These are phyloP conservation scores for Etheostoma cragini DNA, from an alignment of 2,113 vertebrate genomes.

Conservation along the genomic window DNA sequence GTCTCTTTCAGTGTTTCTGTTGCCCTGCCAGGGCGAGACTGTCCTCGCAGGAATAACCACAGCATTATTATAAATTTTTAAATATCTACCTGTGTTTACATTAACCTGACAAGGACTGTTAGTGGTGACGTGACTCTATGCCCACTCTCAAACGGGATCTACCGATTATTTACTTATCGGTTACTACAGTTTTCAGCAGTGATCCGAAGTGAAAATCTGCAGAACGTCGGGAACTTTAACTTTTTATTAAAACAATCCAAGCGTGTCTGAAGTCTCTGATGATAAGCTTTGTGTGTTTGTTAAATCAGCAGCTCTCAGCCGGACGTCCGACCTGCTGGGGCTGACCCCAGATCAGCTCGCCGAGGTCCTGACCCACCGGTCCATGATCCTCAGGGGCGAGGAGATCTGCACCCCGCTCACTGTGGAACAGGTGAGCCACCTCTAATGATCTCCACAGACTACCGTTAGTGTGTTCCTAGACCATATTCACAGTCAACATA, in stretches of 20 bases:
- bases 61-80: background rate
- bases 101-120: background rate
- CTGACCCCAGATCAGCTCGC: slow-evolving; percentile 91
- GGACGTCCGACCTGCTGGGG: slow-evolving; percentile 92
- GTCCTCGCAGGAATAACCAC: background rate
- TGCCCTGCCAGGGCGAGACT: background rate
- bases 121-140: background rate
- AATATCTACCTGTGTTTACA: background rate
- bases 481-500: no score
- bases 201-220: no score
- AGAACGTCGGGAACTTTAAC: no score
- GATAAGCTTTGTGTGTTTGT: background rate
- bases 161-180: no score
- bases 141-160: no score
- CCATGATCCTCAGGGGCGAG: slow-evolving; percentile 98
- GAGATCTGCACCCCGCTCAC: slow-evolving; percentile 97
- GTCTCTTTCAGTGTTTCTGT: background rate
- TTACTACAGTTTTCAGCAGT: no score
- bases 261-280: background rate
- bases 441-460: no score
- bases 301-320: slow-evolving; percentile 85
- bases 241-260: no score
- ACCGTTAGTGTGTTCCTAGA: no score
- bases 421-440: slow-evolving; percentile 89
- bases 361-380: slow-evolving; percentile 94